Percentiles rank a stretch among this genome's conserved stretches.
Conservation (phyloP, 2,888 invertebrate species). For the Chloroclysta siterata region DNA sequence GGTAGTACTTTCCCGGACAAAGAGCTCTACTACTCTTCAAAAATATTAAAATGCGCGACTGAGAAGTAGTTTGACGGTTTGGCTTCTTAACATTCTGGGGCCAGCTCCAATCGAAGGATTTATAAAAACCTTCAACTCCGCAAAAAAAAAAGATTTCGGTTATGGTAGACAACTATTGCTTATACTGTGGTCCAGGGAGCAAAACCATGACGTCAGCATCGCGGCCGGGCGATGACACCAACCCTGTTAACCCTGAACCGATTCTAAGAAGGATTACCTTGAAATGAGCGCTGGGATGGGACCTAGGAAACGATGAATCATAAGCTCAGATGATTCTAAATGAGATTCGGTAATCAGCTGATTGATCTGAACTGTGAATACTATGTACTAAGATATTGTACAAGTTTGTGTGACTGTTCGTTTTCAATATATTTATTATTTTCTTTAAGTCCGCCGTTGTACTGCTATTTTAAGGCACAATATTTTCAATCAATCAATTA, state of each 20-base stretch:
- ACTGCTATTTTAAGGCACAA: too few species aligned
- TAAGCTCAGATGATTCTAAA: constrained; percentile 27
- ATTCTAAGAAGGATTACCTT: constrained; percentile 37
- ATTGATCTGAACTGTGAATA: constrained; percentile 28
- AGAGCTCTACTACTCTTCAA: too few species aligned
- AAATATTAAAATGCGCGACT: too few species aligned
- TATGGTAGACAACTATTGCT: background rate
- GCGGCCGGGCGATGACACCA: constrained; percentile 40
- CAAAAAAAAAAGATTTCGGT: constrained; percentile 20
- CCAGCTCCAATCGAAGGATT: constrained; percentile 2
- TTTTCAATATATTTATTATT: background rate
- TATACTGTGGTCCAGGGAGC: constrained; percentile 25
- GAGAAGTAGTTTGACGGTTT: background rate
- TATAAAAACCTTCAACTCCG: constrained; percentile 13
- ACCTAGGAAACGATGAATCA: constrained; percentile 38
- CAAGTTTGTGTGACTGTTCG: background rate
- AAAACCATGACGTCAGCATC: constrained; percentile 39
- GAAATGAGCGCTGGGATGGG: constrained; percentile 19
- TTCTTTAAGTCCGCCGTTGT: too few species aligned
- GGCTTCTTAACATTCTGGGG: background rate
- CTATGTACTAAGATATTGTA: background rate
- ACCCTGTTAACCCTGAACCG: constrained; percentile 40
- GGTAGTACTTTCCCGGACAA: too few species aligned
- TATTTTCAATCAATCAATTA: too few species aligned
- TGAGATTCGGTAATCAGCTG: constrained; percentile 37